Percentiles rank a stretch among this genome's conserved stretches.
phyloP scores from a whole-genome alignment of 2,113 vertebrate species.

The Onychostruthus taczanowskii region DNA sequence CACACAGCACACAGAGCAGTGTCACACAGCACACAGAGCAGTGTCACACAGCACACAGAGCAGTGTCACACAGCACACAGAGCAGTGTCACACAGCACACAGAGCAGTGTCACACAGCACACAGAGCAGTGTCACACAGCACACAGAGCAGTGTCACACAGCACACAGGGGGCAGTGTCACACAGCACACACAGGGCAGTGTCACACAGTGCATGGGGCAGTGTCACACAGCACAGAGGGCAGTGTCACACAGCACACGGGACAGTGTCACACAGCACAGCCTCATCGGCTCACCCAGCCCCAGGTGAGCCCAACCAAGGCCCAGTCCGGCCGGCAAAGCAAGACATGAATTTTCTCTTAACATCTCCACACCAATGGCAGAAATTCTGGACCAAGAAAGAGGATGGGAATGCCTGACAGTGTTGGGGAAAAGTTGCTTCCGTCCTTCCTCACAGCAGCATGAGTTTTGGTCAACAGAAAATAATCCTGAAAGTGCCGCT shows the following conservation, averaged over 20 bases:
- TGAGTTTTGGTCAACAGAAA: background rate
- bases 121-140: background rate
- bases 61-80: background rate
- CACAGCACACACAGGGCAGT: too few relatives aligned
- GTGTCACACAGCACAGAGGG: background rate
- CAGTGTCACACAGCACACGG: too few relatives aligned
- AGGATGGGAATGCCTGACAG: background rate
- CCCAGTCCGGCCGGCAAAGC: fast-evolving
- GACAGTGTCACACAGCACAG: background rate
- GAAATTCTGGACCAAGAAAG: background rate
- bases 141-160: background rate
- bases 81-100: too few relatives aligned
- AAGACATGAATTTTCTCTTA: background rate
- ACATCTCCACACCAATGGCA: fast-evolving
- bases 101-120: background rate
- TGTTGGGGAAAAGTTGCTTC: background rate
- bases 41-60: too few relatives aligned
- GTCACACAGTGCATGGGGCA: background rate
- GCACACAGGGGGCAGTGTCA: background rate
- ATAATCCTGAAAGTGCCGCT: background rate
- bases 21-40: background rate
- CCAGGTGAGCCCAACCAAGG: background rate
- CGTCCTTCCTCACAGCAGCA: background rate
- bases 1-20: background rate
- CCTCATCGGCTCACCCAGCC: fast-evolving